Conservation (phyloP, 1,140 invertebrate species). For the Brachionus calyciflorus region DNA sequence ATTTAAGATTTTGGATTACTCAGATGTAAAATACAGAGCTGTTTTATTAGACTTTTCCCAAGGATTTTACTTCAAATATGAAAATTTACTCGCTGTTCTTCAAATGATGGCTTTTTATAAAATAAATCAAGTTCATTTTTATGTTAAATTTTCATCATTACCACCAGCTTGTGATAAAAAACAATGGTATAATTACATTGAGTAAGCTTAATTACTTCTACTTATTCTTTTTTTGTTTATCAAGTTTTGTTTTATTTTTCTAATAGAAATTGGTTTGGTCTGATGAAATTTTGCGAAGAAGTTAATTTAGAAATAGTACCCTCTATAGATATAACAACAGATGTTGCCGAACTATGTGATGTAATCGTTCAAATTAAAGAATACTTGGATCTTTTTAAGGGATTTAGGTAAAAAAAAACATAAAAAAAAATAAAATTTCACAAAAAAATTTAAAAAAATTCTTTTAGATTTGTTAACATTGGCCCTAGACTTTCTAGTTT, state of each 20-base stretch:
- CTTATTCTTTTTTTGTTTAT: neutral
- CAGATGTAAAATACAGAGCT: slow-evolving; percentile 26
- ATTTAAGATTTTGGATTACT: slow-evolving; percentile 32
- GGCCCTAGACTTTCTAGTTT: slow-evolving; percentile 20
- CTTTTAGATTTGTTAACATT: slow-evolving; percentile 35
- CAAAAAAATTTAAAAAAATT: neutral
- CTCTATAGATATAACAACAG: slow-evolving; percentile 23
- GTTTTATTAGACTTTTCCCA: slow-evolving; percentile 39
- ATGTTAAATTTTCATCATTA: slow-evolving; percentile 41
- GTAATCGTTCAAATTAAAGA: slow-evolving; percentile 18
- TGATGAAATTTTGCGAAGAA: slow-evolving; percentile 46
- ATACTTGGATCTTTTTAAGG: slow-evolving; percentile 30
- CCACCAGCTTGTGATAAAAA: neutral
- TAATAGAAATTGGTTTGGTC: slow-evolving; percentile 46
- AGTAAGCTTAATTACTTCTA: too few species aligned
- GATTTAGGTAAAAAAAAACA: neutral
- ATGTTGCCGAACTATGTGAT: slow-evolving; percentile 30
- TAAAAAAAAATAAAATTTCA: neutral
- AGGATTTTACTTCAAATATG: slow-evolving; percentile 46
- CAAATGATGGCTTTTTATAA: slow-evolving; percentile 45
- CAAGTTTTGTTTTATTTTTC: neutral
- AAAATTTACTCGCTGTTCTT: slow-evolving; percentile 31
- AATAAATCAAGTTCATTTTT: slow-evolving; percentile 46
- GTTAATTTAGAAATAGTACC: slow-evolving; percentile 42
- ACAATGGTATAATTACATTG: slow-evolving; percentile 46